Conservation (phyloP, 2,113 vertebrate genomes). For the Siphamia tubifer region DNA sequence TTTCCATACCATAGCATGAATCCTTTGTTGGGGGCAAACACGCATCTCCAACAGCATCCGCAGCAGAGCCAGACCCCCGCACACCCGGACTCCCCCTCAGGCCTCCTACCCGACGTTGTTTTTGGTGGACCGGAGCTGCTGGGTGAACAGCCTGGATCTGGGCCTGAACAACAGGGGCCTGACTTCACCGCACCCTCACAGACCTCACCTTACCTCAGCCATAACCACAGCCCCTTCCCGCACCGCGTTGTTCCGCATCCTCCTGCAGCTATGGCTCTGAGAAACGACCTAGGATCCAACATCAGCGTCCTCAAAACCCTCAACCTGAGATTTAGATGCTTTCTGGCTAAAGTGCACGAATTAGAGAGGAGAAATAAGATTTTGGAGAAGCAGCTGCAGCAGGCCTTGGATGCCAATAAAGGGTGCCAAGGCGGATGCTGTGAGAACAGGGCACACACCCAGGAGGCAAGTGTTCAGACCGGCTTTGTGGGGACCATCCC, state of each 20-base stretch:
- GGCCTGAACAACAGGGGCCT: slow-evolving; percentile 57
- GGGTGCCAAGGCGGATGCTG: slow-evolving; percentile 65
- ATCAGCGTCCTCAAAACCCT: slow-evolving; percentile 95
- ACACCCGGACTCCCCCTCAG: slow-evolving; percentile 80
- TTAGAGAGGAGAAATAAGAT: slow-evolving; percentile 94
- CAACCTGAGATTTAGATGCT: slow-evolving; percentile 94
- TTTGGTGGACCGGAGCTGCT: slow-evolving; percentile 68
- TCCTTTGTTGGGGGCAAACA: slow-evolving; percentile 86
- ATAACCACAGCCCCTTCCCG: slow-evolving; percentile 44
- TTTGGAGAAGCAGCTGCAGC: slow-evolving; percentile 92
- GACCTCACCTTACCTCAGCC: slow-evolving; percentile 50
- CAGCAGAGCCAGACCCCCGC: slow-evolving; percentile 77
- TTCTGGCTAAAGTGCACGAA: slow-evolving; percentile 96
- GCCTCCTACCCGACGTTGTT: slow-evolving; percentile 70
- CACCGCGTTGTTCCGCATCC: slow-evolving; percentile 70
- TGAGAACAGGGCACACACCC: slow-evolving; percentile 65
- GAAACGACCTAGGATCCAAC: slow-evolving; percentile 97
- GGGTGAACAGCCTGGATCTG: slow-evolving; percentile 55
- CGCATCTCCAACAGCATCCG: slow-evolving; percentile 81
- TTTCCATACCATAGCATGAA: slow-evolving; percentile 88
- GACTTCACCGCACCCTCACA: slow-evolving; percentile 58
- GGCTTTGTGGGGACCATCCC: slow-evolving; percentile 87
- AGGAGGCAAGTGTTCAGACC: slow-evolving; percentile 89
- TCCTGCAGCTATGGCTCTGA: slow-evolving; percentile 91
- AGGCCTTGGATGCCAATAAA: slow-evolving; percentile 84